Percentiles rank a stretch among this genome's conserved stretches.
phyloP scores from a whole-genome alignment of 2,113 vertebrate species.

The Nycticryphes semicollaris region DNA sequence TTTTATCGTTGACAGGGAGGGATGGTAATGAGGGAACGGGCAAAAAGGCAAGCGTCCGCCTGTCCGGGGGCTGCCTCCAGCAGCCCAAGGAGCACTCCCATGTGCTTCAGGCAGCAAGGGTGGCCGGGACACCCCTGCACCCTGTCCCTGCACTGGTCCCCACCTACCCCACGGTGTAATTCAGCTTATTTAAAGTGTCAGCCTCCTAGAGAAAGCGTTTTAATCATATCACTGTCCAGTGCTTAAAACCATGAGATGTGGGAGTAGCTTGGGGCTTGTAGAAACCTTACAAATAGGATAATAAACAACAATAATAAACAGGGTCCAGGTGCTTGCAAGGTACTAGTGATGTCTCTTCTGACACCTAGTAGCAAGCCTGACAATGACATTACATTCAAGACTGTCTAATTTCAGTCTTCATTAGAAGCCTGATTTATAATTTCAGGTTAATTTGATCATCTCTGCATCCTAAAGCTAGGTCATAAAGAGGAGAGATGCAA shows the following conservation, averaged over 20 bases:
- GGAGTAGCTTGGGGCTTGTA: neutral
- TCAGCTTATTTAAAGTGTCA: neutral
- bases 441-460: neutral
- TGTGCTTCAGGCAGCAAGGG: rapidly evolving
- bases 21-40: neutral
- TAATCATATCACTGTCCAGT: rapidly evolving
- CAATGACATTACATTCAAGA: neutral
- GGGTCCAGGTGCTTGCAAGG: rapidly evolving
- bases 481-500: neutral
- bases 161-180: rapidly evolving
- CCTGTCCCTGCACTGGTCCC: neutral
- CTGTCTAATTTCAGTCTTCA: neutral
- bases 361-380: neutral
- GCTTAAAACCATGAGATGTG: neutral
- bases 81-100: neutral
- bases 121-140: rapidly evolving
- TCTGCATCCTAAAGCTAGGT: neutral
- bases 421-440: neutral
- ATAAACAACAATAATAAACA: rapidly evolving
- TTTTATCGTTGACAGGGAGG: neutral
- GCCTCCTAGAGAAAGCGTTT: neutral
- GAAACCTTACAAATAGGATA: neutral
- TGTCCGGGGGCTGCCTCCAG: neutral
- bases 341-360: neutral
- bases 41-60: neutral